Conservation (phyloP, 2,888 invertebrate genomes). For the Harpalus rufipes region DNA sequence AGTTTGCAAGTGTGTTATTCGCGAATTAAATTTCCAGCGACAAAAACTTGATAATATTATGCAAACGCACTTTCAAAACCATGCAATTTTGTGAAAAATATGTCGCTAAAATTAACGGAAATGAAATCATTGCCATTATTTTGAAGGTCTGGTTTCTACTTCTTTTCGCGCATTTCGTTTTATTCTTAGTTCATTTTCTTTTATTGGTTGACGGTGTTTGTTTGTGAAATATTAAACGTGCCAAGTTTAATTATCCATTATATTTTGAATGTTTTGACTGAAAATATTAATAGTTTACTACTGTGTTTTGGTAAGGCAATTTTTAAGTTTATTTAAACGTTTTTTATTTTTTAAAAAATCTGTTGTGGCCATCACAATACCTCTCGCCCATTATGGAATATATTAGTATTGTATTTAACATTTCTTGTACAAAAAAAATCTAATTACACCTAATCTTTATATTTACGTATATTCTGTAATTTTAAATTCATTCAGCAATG, state of each 20-base stretch:
- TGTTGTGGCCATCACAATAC: too few species aligned
- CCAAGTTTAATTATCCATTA: constrained; percentile 21
- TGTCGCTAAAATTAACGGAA: neutral
- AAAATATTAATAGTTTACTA: neutral
- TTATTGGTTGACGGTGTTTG: constrained; percentile 4
- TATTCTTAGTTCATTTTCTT: neutral
- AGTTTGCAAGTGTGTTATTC: constrained; percentile 8
- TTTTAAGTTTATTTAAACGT: constrained; percentile 29
- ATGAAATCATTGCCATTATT: constrained; percentile 26
- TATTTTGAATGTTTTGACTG: constrained; percentile 11
- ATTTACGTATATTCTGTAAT: too few species aligned
- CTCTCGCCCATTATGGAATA: too few species aligned
- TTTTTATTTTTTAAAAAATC: too few species aligned
- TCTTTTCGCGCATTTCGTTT: neutral
- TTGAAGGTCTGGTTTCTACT: constrained; percentile 26
- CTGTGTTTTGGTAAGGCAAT: constrained; percentile 1
- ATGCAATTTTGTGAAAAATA: constrained; percentile 28
- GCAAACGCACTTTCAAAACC: constrained; percentile 30
- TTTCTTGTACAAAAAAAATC: too few species aligned
- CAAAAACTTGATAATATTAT: constrained; percentile 18
- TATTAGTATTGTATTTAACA: too few species aligned
- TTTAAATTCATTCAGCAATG: too few species aligned
- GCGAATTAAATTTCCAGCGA: neutral
- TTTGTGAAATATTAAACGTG: neutral
- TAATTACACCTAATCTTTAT: too few species aligned